Evolutionary conservation across 1,140 invertebrate genomes (phyloP).

Genomic region (Macrotrachela quadricornifera): DNA sequence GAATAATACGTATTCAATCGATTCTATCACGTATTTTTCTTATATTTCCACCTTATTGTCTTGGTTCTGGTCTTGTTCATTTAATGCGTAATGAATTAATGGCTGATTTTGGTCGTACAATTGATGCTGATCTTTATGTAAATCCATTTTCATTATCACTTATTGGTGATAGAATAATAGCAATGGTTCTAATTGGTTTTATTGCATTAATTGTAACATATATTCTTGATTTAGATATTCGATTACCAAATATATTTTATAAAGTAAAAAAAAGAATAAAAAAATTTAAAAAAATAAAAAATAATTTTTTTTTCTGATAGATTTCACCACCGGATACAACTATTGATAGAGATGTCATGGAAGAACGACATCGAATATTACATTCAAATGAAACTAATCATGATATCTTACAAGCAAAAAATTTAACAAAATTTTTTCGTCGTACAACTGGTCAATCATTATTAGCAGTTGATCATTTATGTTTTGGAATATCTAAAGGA

Average conservation of each 20-base stretch:
- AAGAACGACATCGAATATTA: constrained; percentile 4
- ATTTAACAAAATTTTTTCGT: constrained; percentile 4
- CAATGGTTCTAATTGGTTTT: no score
- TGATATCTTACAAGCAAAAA: constrained; percentile 5
- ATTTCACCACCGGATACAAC: background rate
- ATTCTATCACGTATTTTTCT: constrained; percentile 16
- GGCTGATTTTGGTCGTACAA: constrained; percentile 11
- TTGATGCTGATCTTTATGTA: constrained; percentile 13
- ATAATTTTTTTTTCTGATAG: background rate
- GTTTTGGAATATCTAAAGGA: constrained; percentile 19
- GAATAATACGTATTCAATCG: constrained; percentile 12
- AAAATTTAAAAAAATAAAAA: no score
- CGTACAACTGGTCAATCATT: constrained; percentile 12
- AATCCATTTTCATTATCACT: constrained; percentile 18
- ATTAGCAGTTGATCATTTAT: constrained; percentile 20
- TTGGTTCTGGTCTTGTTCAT: constrained; percentile 19
- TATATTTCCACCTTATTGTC: constrained; percentile 22
- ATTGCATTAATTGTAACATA: no score
- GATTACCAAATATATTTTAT: no score
- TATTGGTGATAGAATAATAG: constrained; percentile 10
- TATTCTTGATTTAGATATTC: no score
- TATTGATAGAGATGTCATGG: background rate
- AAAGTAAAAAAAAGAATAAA: no score
- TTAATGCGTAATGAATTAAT: constrained; percentile 18
- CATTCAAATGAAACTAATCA: constrained; percentile 2